Conservation (phyloP, 2,797 vertebrate species). For the Propithecus deckenii region DNA sequence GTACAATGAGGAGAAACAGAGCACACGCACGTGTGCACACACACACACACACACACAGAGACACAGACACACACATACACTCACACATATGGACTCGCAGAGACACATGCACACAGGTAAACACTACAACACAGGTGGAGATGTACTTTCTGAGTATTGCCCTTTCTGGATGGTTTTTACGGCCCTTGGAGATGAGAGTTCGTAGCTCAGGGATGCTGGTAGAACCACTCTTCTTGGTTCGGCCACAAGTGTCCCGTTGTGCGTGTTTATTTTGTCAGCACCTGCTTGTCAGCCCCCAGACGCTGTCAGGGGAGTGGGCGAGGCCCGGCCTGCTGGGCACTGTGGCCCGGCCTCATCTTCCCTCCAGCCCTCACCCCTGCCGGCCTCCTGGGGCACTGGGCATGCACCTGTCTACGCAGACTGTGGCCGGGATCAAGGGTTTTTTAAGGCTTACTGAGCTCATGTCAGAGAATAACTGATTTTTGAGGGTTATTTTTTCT, state of each 20-base stretch:
- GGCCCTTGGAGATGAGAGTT: neutral
- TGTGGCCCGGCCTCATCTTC: neutral
- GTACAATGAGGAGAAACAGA: neutral
- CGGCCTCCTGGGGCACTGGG: neutral
- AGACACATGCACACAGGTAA: neutral
- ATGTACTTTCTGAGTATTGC: neutral
- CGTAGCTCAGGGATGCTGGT: neutral
- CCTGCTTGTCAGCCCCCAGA: neutral
- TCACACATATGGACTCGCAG: neutral
- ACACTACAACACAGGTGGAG: neutral
- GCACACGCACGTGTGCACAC: neutral
- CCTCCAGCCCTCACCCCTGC: neutral
- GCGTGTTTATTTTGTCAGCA: no score
- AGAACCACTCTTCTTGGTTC: neutral
- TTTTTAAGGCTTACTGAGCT: neutral
- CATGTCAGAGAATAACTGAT: neutral
- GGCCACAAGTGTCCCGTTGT: no score
- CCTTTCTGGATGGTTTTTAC: neutral
- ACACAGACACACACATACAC: neutral
- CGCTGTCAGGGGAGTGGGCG: rapidly evolving
- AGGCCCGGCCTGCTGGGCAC: neutral
- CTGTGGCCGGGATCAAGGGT: neutral
- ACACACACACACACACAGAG: no score
- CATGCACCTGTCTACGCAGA: neutral
- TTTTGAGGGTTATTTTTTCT: no score